phyloP scores from a whole-genome alignment of 2,113 vertebrate genomes.

The Tenebrosternarchus preto region DNA sequence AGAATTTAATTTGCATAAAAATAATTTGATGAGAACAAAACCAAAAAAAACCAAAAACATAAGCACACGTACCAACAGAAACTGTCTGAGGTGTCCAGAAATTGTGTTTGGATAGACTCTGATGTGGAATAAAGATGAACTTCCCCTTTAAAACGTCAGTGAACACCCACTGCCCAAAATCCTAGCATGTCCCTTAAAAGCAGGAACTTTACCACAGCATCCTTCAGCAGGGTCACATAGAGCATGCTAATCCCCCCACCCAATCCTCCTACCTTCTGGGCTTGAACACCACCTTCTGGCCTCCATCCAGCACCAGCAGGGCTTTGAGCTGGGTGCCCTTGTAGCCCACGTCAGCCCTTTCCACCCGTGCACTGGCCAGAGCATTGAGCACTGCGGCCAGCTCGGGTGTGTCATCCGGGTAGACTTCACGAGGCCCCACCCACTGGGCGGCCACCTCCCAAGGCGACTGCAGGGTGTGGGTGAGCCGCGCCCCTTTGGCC shows the following conservation, averaged over 20 bases:
- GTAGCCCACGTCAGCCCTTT: constrained; percentile 94
- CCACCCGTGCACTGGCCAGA: constrained; percentile 84
- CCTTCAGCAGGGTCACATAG: background rate
- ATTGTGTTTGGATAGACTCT: too few relatives aligned
- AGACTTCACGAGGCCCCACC: constrained; percentile 97
- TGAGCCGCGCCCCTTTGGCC: constrained; percentile 84
- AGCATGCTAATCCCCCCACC: background rate
- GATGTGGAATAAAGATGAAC: too few relatives aligned
- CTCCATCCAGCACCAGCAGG: constrained; percentile 91
- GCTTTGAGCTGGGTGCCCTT: constrained; percentile 98
- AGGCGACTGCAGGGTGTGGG: constrained; percentile 93
- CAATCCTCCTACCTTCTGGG: constrained; percentile 84
- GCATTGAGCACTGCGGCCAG: constrained; percentile 90
- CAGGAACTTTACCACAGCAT: background rate
- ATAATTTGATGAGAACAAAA: too few relatives aligned
- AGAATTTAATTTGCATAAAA: too few relatives aligned
- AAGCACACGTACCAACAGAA: too few relatives aligned
- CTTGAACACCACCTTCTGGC: constrained; percentile 98
- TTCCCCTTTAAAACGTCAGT: too few relatives aligned
- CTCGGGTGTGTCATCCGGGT: constrained; percentile 95
- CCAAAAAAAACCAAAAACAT: too few relatives aligned
- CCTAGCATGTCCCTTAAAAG: too few relatives aligned
- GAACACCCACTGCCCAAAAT: too few relatives aligned
- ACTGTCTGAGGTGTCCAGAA: too few relatives aligned
- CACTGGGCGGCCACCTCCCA: constrained; percentile 98